phyloP scores from a whole-genome alignment of 2,888 invertebrate genomes.

The Gandaritis pyraliata region DNA sequence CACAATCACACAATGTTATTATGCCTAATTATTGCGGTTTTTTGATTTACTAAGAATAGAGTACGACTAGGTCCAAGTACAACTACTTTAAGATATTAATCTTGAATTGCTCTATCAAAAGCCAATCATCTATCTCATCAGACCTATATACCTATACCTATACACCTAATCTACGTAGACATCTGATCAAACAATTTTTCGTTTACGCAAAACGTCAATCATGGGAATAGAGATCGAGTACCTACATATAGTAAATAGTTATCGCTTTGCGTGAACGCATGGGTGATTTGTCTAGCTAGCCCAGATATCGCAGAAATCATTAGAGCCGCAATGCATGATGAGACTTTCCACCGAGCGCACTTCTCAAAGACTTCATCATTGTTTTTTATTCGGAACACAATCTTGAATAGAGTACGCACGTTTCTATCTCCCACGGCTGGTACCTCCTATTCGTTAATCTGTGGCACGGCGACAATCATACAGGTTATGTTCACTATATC shows the following conservation, averaged over 20 bases:
- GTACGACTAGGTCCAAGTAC: not conserved
- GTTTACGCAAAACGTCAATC: not conserved
- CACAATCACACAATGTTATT: too few relatives aligned
- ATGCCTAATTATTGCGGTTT: not conserved
- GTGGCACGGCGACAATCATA: constrained; percentile 27
- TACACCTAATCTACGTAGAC: not conserved
- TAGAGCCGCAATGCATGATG: constrained; percentile 5
- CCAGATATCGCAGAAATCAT: constrained; percentile 3
- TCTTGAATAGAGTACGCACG: constrained; percentile 6
- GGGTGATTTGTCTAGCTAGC: too few relatives aligned
- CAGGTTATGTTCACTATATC: constrained; percentile 8
- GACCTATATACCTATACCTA: not conserved
- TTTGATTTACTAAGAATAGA: not conserved
- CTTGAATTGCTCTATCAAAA: constrained; percentile 5
- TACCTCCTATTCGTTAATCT: constrained; percentile 7
- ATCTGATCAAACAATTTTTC: not conserved
- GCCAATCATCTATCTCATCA: constrained; percentile 6
- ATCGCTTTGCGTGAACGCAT: too few relatives aligned
- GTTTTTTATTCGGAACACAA: constrained; percentile 11
- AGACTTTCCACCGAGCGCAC: constrained; percentile 5
- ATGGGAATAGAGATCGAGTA: too few relatives aligned
- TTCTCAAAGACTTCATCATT: constrained; percentile 7
- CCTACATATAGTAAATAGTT: too few relatives aligned
- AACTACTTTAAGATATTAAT: not conserved
- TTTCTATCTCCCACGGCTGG: constrained; percentile 20